Percentiles rank a stretch among this genome's conserved stretches.
phyloP scores from a whole-genome alignment of 2,113 vertebrate genomes.

The Eretmochelys imbricata region DNA sequence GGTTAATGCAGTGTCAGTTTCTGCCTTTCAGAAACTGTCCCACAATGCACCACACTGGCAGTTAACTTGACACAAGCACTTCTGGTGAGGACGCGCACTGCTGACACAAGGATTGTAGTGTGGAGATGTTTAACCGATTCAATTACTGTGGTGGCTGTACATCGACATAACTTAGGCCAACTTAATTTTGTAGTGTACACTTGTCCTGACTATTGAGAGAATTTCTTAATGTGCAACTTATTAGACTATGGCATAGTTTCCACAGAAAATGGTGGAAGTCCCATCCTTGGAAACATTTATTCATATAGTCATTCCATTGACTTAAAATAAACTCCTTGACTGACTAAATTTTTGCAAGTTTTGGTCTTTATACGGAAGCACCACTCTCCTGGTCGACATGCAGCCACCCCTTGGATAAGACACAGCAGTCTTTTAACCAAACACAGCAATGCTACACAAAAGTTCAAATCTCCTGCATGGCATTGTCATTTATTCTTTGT shows the following conservation, averaged over 20 bases:
- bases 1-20: neutral
- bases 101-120: neutral
- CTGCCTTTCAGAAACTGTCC: neutral
- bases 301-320: neutral
- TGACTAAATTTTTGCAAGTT: neutral
- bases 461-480: neutral
- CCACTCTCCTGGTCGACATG: neutral
- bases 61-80: neutral
- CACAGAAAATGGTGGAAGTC: neutral
- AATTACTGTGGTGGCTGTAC: neutral
- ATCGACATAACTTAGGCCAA: neutral
- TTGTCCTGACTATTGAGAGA: neutral
- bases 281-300: fast-evolving
- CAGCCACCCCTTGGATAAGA: neutral
- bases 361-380: neutral
- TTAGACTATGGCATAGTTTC: neutral
- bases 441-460: neutral
- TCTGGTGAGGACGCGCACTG: too few species aligned
- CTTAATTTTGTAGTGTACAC: neutral
- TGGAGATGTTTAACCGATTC: neutral
- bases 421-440: neutral
- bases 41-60: neutral
- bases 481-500: neutral
- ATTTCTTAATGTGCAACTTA: neutral
- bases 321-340: fast-evolving